Percentiles rank a stretch among this genome's conserved stretches.
phyloP scores from a whole-genome alignment of 2,113 vertebrate genomes.

The Stegostoma tigrinum region DNA sequence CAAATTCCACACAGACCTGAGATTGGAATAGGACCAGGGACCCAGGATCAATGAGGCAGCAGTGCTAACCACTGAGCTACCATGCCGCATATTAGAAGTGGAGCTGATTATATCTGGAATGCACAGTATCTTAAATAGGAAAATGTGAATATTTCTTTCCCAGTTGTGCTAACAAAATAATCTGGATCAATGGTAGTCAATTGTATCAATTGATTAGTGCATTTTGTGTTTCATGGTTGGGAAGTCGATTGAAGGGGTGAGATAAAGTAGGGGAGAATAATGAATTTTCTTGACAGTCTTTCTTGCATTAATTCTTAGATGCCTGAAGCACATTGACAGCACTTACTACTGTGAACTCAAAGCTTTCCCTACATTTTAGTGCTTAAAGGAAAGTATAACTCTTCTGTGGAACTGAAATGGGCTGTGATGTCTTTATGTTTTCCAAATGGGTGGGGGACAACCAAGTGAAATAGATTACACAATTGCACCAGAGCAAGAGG shows the following conservation, averaged over 20 bases:
- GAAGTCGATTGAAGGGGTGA: not conserved
- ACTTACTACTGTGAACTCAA: not conserved
- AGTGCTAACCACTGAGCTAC: too few species aligned
- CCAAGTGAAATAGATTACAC: too few species aligned
- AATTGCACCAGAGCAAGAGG: too few species aligned
- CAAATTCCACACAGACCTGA: too few species aligned
- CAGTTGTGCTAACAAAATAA: not conserved
- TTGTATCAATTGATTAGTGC: not conserved
- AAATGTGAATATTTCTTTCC: not conserved
- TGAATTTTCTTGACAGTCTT: not conserved
- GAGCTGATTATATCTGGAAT: too few species aligned
- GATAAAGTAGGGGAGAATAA: not conserved
- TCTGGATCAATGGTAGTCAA: not conserved
- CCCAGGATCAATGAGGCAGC: too few species aligned
- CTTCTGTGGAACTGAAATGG: too few species aligned
- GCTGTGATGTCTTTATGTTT: too few species aligned
- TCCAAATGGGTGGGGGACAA: too few species aligned
- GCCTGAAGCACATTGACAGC: not conserved
- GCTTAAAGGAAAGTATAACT: too few species aligned
- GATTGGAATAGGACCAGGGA: too few species aligned
- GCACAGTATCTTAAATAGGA: not conserved
- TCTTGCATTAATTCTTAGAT: not conserved
- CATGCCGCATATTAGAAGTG: too few species aligned
- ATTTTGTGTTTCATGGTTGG: not conserved
- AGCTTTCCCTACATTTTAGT: not conserved